A percentile compares a stretch with the other conserved stretches of the same genome.
These are phyloP conservation scores for Malurus leucopterus DNA, from an alignment of 2,797 vertebrate species.

Conservation along the genomic window DNA sequence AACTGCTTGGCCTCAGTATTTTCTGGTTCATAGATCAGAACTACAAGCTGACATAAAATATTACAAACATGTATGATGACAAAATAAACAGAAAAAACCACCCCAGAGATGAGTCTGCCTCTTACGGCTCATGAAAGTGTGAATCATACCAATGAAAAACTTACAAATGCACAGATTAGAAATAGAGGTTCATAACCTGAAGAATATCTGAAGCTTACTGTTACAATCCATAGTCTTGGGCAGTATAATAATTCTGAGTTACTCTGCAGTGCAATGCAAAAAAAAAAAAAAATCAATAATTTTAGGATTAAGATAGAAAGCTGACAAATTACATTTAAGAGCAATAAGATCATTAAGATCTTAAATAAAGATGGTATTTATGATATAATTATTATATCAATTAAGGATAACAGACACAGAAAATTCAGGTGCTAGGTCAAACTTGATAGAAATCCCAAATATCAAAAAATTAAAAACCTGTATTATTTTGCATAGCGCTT, in stretches of 20 bases:
- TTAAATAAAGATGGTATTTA: neutral
- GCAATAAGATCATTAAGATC: neutral
- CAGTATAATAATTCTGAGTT: neutral
- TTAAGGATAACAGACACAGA: neutral
- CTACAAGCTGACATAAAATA: slow-evolving; percentile 61
- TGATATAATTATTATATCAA: neutral
- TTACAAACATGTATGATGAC: neutral
- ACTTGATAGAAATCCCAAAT: neutral
- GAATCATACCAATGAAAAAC: neutral
- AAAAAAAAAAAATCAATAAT: neutral
- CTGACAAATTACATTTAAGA: neutral
- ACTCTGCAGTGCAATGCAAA: neutral
- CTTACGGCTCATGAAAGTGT: neutral
- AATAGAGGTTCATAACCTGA: neutral
- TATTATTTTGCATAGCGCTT: neutral
- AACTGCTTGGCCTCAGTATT: slow-evolving; percentile 80
- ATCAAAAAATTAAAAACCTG: neutral
- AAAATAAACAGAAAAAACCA: neutral
- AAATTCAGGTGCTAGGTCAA: neutral
- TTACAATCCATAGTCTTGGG: neutral
- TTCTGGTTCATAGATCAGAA: slow-evolving; percentile 82
- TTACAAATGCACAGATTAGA: neutral
- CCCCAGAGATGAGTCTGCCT: neutral
- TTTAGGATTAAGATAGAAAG: neutral
- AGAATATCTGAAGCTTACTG: neutral